Evolutionary conservation across 2,113 vertebrate genomes (phyloP).

Genomic region (Atherinomorus stipes): DNA sequence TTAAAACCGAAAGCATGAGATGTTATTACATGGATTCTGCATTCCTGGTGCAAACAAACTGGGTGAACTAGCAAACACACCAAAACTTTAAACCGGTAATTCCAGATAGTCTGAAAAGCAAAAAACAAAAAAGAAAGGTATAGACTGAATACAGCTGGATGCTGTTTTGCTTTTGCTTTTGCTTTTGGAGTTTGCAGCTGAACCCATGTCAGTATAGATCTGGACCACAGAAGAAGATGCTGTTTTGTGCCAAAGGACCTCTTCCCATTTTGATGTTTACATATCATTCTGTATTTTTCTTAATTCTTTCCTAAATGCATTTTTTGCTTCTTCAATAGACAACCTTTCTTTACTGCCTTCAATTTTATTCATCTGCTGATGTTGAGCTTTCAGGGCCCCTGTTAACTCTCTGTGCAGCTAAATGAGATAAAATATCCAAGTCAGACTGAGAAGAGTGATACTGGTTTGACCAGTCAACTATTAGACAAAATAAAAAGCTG

Average conservation of each 20-base stretch:
- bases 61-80: background rate
- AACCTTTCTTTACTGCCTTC: background rate
- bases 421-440: background rate
- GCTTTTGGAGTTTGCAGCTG: background rate
- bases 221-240: too few relatives aligned
- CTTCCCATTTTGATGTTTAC: background rate
- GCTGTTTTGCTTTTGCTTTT: too few relatives aligned
- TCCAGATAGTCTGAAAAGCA: background rate
- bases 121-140: background rate
- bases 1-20: too few relatives aligned
- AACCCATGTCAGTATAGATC: too few relatives aligned
- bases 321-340: background rate
- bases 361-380: background rate
- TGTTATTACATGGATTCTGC: too few relatives aligned
- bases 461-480: conserved; percentile 36
- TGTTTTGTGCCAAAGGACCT: too few relatives aligned
- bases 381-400: background rate
- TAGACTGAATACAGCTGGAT: background rate
- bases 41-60: background rate
- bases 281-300: background rate
- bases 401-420: background rate
- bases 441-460: conserved; percentile 9
- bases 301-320: background rate
- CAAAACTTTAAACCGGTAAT: background rate
- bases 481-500: conserved; percentile 7